phyloP scores from a whole-genome alignment of 1,140 invertebrate species.

The Chironomus striatipennis region DNA sequence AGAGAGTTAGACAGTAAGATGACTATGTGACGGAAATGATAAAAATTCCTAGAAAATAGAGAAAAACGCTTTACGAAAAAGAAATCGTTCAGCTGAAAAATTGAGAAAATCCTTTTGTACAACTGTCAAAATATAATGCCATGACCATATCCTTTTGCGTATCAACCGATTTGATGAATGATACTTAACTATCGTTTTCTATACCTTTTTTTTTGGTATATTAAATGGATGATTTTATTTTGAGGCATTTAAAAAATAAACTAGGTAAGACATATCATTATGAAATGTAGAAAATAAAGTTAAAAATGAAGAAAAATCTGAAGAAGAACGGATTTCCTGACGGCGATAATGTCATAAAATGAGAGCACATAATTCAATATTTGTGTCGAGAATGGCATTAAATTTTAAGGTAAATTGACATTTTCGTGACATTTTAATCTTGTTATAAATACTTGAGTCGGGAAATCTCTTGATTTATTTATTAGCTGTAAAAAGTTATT shows the following conservation, averaged over 20 bases:
- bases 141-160: not conserved
- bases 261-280: not conserved
- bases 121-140: not conserved
- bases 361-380: not conserved
- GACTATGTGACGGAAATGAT: not conserved
- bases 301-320: not conserved
- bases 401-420: too few relatives aligned
- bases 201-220: not conserved
- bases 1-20: too few relatives aligned
- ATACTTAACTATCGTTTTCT: not conserved
- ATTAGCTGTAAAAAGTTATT: too few relatives aligned
- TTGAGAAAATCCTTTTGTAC: not conserved
- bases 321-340: not conserved
- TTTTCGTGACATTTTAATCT: too few relatives aligned
- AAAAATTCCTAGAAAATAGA: too few relatives aligned
- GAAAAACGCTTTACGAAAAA: too few relatives aligned
- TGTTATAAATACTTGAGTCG: too few relatives aligned
- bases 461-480: too few relatives aligned
- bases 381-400: not conserved
- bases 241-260: not conserved
- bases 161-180: not conserved
- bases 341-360: not conserved
- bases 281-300: too few relatives aligned
- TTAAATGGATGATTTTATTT: not conserved
- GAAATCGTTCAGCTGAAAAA: not conserved